Evolutionary conservation across 2,113 vertebrate species (phyloP), one percentile per base, ranked within the genome.

Genomic region (Trichomycterus rosablanca): DNA sequence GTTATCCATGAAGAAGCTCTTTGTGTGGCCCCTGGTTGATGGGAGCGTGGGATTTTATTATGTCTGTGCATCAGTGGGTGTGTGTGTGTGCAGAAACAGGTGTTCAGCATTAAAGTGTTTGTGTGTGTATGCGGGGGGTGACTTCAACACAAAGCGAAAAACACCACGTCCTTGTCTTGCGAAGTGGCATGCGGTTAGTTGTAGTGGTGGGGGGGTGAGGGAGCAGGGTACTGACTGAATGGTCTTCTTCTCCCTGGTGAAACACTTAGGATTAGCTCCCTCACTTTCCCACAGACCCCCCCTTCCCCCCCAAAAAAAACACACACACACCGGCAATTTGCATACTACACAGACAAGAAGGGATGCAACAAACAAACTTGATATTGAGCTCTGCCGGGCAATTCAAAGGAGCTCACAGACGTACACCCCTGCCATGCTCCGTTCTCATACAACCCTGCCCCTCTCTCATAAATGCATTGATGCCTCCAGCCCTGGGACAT

Each of bases 211-310:
- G 68, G 60, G 70, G 60, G 64, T 32, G 22, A 15, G 19, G 59
- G 23, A 62, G 39, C 61, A 24, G 28, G 45, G 12, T 43, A n/a
- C 76, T 79, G 72, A 80, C 76, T 87, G 83, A 85, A 84, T 83
- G 79, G 81, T 82, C 63, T 76, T 80, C 81, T 83, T 79, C 81
- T 76, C 84, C 82, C 56, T 52, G 57, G 80, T 85, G 82, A 80
- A 84, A 85, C 83, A 81, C 84, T 75, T 79, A 84, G 84, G 86
- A 88, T 88, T 88, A 87, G 80, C 81, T 84, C 79, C 80, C 83
- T 80, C 80, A 86, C 81, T 86, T 88, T 88, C 86, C 86, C 86
- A 88, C 85, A 85, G 82, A 80, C 76, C 73, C 43, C 73, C 67
- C 63, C 63, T 44, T 69, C 62, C 34, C 32, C 26, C 57, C 30